Base-by-base conservation (phyloP, 2,888 invertebrate species). In the Periphyllus acericola region DNA sequence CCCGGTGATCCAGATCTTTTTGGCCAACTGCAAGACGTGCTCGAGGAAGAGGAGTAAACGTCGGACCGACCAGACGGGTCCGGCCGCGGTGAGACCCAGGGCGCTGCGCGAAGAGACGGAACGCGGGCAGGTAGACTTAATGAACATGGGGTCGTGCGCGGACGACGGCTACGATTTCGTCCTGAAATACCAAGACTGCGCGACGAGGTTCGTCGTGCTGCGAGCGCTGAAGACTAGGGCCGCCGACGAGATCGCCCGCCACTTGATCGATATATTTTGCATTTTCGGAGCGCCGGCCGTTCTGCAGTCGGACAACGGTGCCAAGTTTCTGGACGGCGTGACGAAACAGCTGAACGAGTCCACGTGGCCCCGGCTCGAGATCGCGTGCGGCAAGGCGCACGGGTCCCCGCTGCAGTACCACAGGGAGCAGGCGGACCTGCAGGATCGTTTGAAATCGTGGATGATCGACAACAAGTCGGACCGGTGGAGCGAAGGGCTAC, bases 281-380 rank as follows among this genome's bases (percentile, higher is more conserved):
- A 34, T 55, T 32, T 89, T 89, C 78, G 90, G 90, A 21, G 90
- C 90, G 5, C 89, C 90, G 17, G 34, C 36, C 40, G 89, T 90
- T 55, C 5, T 60, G 25, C 89, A 87, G 34, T 72, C 81, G 21
- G 80, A 89, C 90, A 89, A 90, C 60, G 85, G 90, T 88, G 81
- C 81, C 40, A 21, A 25, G 21, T 14, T 46, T 46, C 5, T 85
- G 11, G 74, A 80, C 14, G 11, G 32, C 11, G 72, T 36, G 9
- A 46, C 46, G 9, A 46, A 9, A 46, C 6, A 9, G 46, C 9
- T 46, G 8, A 52, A 80, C 40, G 25, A 17, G 9, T 19, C 25
- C 8, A 8, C 74, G 74, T 89, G 89, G 81, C 85, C 89, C 17
- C 60, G 32, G 34, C 14, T 74, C 36, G 71, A 71, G 25, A 72